These are phyloP conservation scores for Conger conger DNA, from an alignment of 2,113 vertebrate genomes.

Conservation along the genomic window DNA sequence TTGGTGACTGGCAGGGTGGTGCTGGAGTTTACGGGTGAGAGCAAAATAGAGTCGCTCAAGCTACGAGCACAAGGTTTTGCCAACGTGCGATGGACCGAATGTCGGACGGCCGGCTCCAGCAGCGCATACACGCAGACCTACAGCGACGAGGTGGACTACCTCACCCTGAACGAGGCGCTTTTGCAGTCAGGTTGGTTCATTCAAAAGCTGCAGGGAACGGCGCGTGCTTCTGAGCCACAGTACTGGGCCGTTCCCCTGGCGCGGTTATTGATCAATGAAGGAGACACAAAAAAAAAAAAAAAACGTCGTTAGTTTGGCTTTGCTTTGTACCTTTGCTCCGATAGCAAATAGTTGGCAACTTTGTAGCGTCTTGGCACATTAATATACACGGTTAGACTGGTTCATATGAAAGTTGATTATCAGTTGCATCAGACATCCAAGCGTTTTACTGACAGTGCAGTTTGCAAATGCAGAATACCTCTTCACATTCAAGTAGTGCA, in stretches of 20 bases:
- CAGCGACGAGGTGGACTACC: constrained; percentile 89
- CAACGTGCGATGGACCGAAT: constrained; percentile 92
- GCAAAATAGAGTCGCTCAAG: constrained; percentile 72
- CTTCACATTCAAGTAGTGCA: too few species aligned
- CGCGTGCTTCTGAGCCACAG: neutral
- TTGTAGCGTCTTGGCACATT: neutral
- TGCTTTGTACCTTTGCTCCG: neutral
- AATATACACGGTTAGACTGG: too few species aligned
- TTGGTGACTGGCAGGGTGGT: constrained; percentile 81
- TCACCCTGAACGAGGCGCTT: constrained; percentile 81
- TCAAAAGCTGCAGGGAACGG: neutral
- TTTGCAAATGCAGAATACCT: too few species aligned
- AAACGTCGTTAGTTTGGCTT: neutral
- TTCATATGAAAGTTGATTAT: neutral
- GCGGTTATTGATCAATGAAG: too few species aligned
- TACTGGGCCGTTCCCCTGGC: too few species aligned
- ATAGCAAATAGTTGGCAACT: neutral
- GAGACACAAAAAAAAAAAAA: neutral
- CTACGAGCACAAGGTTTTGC: constrained; percentile 84
- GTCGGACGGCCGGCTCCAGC: constrained; percentile 91
- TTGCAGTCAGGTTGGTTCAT: constrained; percentile 78
- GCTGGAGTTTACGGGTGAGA: constrained; percentile 72
- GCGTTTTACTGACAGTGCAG: too few species aligned
- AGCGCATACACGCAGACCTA: constrained; percentile 94
- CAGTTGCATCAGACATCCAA: too few species aligned